Evolutionary conservation across 92 coral and sea anemone species (phyloP).

Genomic region (Phenganax subtilis): DNA sequence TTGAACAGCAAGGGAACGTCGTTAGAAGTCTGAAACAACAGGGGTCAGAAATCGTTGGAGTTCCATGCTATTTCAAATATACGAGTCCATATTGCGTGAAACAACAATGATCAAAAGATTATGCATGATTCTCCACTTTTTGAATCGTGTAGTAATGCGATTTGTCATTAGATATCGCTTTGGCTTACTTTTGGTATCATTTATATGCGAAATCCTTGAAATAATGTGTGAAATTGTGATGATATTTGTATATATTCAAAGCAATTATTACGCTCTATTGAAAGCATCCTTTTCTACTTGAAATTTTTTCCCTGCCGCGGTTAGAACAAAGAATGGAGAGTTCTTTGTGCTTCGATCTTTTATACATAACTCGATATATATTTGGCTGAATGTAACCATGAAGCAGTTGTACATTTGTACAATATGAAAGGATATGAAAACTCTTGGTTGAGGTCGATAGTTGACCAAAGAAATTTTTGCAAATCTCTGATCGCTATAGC

Average conservation of each 20-base stretch:
- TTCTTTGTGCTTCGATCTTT: neutral
- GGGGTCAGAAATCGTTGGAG: neutral
- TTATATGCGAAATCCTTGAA: neutral
- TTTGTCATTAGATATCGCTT: neutral
- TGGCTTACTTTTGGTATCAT: neutral
- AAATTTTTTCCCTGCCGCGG: neutral
- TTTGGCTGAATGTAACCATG: no score
- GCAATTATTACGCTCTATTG: slow-evolving; percentile 14
- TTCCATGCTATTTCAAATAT: neutral
- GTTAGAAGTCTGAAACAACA: neutral
- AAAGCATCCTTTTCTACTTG: slow-evolving; percentile 4
- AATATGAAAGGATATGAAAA: neutral
- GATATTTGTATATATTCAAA: neutral
- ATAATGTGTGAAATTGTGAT: neutral
- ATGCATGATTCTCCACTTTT: neutral
- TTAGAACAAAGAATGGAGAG: neutral
- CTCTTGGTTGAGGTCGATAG: slow-evolving; percentile 1
- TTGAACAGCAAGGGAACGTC: no score
- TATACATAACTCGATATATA: no score
- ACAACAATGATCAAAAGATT: slow-evolving; percentile 1
- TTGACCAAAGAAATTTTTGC: slow-evolving; percentile 7
- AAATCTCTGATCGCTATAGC: neutral
- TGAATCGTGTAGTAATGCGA: neutral
- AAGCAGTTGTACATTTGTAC: no score
- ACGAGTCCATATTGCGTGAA: neutral